Base-by-base conservation (phyloP, 1,140 invertebrate genomes). In the Adelges cooleyi region DNA sequence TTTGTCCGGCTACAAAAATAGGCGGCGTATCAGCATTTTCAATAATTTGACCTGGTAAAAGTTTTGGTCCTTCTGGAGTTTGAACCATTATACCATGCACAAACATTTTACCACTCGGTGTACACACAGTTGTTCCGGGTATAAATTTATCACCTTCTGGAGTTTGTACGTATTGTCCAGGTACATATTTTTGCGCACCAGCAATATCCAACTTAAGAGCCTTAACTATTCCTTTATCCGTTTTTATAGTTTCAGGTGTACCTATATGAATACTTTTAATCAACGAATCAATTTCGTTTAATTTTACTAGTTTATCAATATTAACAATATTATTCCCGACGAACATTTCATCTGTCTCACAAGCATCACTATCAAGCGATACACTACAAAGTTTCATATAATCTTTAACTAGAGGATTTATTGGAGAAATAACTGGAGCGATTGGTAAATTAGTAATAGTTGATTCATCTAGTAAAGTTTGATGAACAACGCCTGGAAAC, bases 1-100 rank as follows among this genome's bases (percentile, higher is more conserved):
- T 81, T 77, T 86, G 84, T 59, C 86, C 86, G 22, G 80, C 77
- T 29, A 86, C 72, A 71, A 86, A 86, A 4, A 69, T 67, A 67
- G 72, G 67, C 27, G 73, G 68, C 40, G 71, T 69, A n/a, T 74
- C 73, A 3, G 70, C 62, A 17, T 70, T 69, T 23, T 71, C 73
- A 20, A 67, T 36, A 20, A 69, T 67, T 29, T 52, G 42, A 15
- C 74, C 76, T n/a, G 75, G 69, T 40, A 78, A 70, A 27, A 69
- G 52, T 49, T 67, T 65, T 13, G 42, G 40, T 10, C 74, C 75
- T 1, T 68, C 70, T 0, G 71, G 66, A 5, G 74, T 75, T 66
- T 74, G 73, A 9, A 80, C 65, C 53, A 73, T 73, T 44, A 80
- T 77, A 0, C 80, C 80, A 3, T 78, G 78, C 33, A 81, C 71